Conservation (phyloP, 53 echinoderm and acorn worm species). For the Holothuria leucospilota region DNA sequence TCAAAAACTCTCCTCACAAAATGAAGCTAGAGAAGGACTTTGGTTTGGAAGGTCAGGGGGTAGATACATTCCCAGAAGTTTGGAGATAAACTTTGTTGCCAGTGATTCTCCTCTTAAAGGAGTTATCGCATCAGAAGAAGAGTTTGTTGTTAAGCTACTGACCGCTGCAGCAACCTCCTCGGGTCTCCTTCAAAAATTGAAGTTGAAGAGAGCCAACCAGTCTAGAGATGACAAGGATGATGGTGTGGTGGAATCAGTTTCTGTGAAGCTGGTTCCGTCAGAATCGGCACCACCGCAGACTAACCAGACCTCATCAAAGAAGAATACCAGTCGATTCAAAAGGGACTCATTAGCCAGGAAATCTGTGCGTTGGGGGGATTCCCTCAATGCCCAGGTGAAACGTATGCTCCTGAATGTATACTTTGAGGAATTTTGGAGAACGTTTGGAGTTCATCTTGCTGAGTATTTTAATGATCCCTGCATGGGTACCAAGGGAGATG, state of each 20-base stretch:
- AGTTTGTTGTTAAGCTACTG: constrained; percentile 87
- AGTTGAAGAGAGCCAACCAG: constrained; percentile 41
- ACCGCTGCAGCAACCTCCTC: constrained; percentile 87
- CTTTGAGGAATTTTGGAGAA: constrained; percentile 87
- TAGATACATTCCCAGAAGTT: constrained; percentile 8
- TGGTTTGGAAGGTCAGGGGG: constrained; percentile 35
- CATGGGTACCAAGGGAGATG: constrained; percentile 42
- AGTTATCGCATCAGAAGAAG: constrained; percentile 88
- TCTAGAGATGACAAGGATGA: constrained; percentile 36
- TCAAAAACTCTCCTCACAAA: neutral
- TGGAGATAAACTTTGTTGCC: constrained; percentile 24
- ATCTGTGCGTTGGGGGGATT: constrained; percentile 97
- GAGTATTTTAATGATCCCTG: constrained; percentile 56
- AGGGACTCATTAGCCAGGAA: constrained; percentile 72
- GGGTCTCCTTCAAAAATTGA: constrained; percentile 84
- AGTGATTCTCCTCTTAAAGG: constrained; percentile 77
- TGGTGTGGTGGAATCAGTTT: constrained; percentile 27
- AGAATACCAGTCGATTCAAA: constrained; percentile 57
- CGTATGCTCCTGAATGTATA: constrained; percentile 79
- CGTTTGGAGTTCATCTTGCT: constrained; percentile 69
- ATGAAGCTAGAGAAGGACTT: constrained; percentile 11
- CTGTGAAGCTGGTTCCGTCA: constrained; percentile 30
- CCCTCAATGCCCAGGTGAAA: constrained; percentile 75
- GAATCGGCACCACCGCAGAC: constrained; percentile 5
- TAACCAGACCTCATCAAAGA: constrained; percentile 17